A percentile compares a stretch with the other conserved stretches of the same genome.
phyloP scores from a whole-genome alignment of 2,888 invertebrate genomes.

The Apoda limacodes region DNA sequence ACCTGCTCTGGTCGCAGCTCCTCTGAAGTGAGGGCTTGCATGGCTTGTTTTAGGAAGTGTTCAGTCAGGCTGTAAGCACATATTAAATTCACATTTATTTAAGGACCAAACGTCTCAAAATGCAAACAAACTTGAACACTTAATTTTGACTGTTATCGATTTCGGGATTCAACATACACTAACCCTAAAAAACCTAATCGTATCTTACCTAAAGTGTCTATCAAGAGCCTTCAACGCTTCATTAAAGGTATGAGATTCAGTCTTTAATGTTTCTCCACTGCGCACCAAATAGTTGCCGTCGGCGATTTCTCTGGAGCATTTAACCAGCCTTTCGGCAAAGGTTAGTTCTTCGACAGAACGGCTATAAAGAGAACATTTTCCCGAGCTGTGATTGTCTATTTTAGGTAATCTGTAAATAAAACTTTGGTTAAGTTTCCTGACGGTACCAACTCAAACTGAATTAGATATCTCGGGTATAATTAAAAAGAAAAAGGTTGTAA shows the following conservation, averaged over 20 bases:
- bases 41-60: conserved; percentile 40
- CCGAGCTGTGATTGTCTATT: conserved; percentile 43
- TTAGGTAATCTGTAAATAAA: too few relatives aligned
- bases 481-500: too few relatives aligned
- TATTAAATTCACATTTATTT: too few relatives aligned
- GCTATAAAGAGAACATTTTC: conserved; percentile 43
- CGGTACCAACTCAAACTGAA: too few relatives aligned
- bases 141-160: too few relatives aligned
- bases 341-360: conserved; percentile 35
- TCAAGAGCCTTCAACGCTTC: conserved; percentile 47
- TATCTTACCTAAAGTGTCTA: conserved; percentile 44
- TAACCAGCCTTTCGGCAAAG: conserved; percentile 44
- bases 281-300: conserved; percentile 44
- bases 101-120: too few relatives aligned
- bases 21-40: conserved; percentile 29
- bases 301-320: conserved; percentile 40
- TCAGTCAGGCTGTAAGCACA: conserved; percentile 45
- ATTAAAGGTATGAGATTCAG: conserved; percentile 40
- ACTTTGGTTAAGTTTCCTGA: too few relatives aligned
- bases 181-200: too few relatives aligned
- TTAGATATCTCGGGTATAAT: too few relatives aligned
- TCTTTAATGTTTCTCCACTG: conserved; percentile 43
- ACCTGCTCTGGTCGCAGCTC: conserved; percentile 38
- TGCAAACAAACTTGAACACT: too few relatives aligned
- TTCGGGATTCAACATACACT: too few relatives aligned